Conservation (phyloP, 1,140 invertebrate genomes). For the Laodelphax striatellus region DNA sequence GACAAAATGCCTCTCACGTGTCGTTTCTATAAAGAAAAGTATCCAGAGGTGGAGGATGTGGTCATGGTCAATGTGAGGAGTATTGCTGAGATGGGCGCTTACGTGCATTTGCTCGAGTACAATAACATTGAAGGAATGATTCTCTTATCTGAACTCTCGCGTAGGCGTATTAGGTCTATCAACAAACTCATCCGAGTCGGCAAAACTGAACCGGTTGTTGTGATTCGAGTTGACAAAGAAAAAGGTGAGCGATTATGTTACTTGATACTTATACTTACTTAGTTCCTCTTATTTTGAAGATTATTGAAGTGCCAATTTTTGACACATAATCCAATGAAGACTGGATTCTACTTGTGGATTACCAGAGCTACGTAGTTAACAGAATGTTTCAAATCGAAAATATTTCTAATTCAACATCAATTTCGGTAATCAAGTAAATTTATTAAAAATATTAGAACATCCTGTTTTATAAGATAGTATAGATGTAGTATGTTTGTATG, state of each 20-base stretch:
- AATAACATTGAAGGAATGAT: slow-evolving; percentile 99
- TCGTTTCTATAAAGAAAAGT: slow-evolving; percentile 95
- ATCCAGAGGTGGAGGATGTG: slow-evolving; percentile 97
- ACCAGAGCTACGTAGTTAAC: too few species aligned
- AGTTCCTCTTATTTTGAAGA: too few species aligned
- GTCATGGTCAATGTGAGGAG: slow-evolving; percentile 98
- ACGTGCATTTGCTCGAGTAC: slow-evolving; percentile 95
- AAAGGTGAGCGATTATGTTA: slow-evolving; percentile 57
- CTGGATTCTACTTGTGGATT: too few species aligned
- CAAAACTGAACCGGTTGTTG: slow-evolving; percentile 96
- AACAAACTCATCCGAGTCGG: slow-evolving; percentile 99
- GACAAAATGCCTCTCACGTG: slow-evolving; percentile 80
- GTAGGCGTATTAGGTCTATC: slow-evolving; percentile 96
- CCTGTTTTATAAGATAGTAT: too few species aligned
- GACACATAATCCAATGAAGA: too few species aligned
- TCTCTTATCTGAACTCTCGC: slow-evolving; percentile 87
- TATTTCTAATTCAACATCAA: too few species aligned
- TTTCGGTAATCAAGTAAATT: too few species aligned
- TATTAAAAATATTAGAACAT: too few species aligned
- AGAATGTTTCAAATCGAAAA: too few species aligned
- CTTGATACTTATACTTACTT: too few species aligned
- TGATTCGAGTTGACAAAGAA: slow-evolving; percentile 98
- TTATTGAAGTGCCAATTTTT: too few species aligned
- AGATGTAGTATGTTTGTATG: too few species aligned
- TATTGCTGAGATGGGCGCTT: slow-evolving; percentile 99